A percentile compares a stretch with the other conserved stretches of the same genome.
Conservation (phyloP, 2,888 invertebrate genomes). For the Keiferia lycopersicella region DNA sequence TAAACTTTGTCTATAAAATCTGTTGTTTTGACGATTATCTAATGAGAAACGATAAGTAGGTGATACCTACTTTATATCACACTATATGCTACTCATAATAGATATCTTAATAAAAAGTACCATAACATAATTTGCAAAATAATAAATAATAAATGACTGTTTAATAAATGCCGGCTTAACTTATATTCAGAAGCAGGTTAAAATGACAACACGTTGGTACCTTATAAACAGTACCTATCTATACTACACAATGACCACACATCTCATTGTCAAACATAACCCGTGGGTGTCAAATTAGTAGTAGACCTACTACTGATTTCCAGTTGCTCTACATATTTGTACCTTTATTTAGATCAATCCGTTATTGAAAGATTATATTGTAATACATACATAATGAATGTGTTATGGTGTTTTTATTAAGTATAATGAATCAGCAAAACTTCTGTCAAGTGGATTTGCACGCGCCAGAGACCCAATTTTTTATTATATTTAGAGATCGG, state of each 20-base stretch:
- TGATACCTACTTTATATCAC: no score
- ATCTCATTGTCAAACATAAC: background rate
- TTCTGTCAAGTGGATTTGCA: slow-evolving; percentile 44
- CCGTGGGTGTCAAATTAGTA: background rate
- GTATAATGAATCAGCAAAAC: slow-evolving; percentile 41
- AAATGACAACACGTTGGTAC: no score
- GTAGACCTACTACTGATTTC: background rate
- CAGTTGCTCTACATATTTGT: background rate
- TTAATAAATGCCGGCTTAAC: no score
- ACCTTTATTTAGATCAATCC: slow-evolving; percentile 41
- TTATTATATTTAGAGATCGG: slow-evolving; percentile 30
- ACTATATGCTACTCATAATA: no score
- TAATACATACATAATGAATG: slow-evolving; percentile 23
- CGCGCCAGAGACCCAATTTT: slow-evolving; percentile 43
- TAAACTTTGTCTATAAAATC: background rate
- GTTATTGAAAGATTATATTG: slow-evolving; percentile 40
- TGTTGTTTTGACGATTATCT: no score
- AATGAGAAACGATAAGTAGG: no score
- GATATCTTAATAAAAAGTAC: no score
- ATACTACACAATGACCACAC: background rate
- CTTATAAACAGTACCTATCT: no score
- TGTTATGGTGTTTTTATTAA: slow-evolving; percentile 36
- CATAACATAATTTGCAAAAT: no score
- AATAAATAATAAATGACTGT: no score
- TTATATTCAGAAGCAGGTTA: no score